These are phyloP conservation scores for Trochalopteron elliotii DNA, from an alignment of 2,113 vertebrate species.

Conservation along the genomic window DNA sequence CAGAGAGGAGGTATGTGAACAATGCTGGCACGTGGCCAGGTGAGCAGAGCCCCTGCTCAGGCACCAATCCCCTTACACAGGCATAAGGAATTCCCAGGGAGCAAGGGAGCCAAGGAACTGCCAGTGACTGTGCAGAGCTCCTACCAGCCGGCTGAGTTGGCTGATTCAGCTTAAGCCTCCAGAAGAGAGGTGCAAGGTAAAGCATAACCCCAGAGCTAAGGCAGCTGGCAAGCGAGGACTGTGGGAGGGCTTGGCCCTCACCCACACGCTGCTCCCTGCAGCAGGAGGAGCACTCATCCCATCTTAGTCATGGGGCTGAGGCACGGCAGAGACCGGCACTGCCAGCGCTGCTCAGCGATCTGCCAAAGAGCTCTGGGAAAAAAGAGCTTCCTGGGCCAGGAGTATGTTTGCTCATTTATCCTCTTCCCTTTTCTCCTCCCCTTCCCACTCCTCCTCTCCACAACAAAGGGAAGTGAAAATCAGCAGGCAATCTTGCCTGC, in stretches of 20 bases:
- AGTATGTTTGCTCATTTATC: neutral
- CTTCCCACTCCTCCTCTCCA: neutral
- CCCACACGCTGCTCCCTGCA: neutral
- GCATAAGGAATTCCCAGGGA: neutral
- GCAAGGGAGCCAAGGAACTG: neutral
- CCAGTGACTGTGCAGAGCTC: neutral
- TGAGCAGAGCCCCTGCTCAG: neutral
- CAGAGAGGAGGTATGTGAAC: neutral
- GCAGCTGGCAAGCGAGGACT: neutral
- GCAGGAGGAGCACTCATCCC: neutral
- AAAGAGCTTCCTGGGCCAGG: neutral
- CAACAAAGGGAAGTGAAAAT: neutral
- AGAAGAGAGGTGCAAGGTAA: neutral
- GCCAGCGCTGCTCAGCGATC: neutral
- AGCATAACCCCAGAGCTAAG: neutral
- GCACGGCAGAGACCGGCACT: fast-evolving
- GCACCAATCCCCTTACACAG: fast-evolving
- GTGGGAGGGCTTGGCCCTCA: neutral
- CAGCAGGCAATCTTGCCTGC: neutral
- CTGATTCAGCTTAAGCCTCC: neutral
- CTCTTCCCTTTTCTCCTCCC: neutral
- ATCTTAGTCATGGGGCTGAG: neutral
- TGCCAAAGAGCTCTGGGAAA: neutral
- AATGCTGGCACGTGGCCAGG: neutral
- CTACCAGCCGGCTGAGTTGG: neutral